phyloP scores from a whole-genome alignment of 2,113 vertebrate species.

The Nibea coibor region DNA sequence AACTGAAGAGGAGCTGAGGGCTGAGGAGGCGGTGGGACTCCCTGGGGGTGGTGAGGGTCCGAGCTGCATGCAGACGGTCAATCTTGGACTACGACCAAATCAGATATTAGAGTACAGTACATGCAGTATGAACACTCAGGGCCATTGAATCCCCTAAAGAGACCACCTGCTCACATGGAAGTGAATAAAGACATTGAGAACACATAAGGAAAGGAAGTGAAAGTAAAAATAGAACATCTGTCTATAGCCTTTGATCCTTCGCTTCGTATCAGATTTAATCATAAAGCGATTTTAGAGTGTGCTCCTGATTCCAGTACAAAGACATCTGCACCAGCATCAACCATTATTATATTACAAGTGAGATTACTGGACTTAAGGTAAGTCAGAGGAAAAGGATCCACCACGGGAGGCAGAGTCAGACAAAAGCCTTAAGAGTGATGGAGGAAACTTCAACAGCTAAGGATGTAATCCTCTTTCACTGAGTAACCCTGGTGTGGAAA shows the following conservation, averaged over 20 bases:
- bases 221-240: conserved; percentile 35
- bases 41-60: conserved; percentile 36
- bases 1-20: conserved; percentile 34
- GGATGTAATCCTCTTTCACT: neutral
- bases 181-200: conserved; percentile 26
- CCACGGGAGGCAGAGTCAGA: neutral
- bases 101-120: conserved; percentile 71
- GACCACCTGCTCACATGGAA: conserved; percentile 54
- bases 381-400: neutral
- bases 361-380: neutral
- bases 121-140: conserved; percentile 60
- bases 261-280: conserved; percentile 14
- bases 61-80: conserved; percentile 31
- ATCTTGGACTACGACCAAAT: conserved; percentile 66
- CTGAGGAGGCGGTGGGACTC: conserved; percentile 29
- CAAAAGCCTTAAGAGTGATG: neutral
- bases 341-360: neutral
- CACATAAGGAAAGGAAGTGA: conserved; percentile 33
- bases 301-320: neutral
- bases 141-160: conserved; percentile 46
- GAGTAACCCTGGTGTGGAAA: neutral
- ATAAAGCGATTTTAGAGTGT: neutral
- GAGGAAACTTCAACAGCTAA: neutral
- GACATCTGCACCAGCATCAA: neutral
- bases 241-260: neutral